Percentiles rank a stretch among this genome's conserved stretches.
Evolutionary conservation across 2,113 vertebrate genomes (phyloP).

Genomic region (Caloenas nicobarica): DNA sequence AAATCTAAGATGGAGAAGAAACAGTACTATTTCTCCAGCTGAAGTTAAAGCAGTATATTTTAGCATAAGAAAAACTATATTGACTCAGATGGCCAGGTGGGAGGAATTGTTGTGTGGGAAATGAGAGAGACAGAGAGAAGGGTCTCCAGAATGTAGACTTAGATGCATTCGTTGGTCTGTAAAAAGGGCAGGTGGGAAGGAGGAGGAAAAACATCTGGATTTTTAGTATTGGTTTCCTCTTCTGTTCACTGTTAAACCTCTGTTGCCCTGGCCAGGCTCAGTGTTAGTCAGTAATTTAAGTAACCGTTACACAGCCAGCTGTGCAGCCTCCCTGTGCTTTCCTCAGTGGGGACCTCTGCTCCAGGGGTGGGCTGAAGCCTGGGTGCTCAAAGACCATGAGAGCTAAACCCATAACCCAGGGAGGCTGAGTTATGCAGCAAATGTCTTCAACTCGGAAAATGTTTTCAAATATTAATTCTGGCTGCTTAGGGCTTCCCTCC

Average conservation of each 20-base stretch:
- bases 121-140: neutral
- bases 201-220: neutral
- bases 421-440: neutral
- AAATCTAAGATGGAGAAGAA: neutral
- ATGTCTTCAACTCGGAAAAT: neutral
- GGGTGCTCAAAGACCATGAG: neutral
- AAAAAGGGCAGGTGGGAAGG: neutral
- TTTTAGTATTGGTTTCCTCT: neutral
- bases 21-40: neutral
- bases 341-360: neutral
- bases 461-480: neutral
- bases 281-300: neutral
- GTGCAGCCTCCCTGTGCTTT: neutral
- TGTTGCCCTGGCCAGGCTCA: neutral
- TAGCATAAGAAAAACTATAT: neutral
- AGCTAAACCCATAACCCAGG: neutral
- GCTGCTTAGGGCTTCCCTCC: neutral
- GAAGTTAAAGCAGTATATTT: neutral
- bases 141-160: neutral
- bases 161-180: neutral
- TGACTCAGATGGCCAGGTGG: neutral
- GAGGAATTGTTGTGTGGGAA: neutral
- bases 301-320: neutral
- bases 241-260: neutral
- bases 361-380: neutral